Evolutionary conservation across 2,797 vertebrate species (phyloP).

Genomic region (Gallirallus australis): DNA sequence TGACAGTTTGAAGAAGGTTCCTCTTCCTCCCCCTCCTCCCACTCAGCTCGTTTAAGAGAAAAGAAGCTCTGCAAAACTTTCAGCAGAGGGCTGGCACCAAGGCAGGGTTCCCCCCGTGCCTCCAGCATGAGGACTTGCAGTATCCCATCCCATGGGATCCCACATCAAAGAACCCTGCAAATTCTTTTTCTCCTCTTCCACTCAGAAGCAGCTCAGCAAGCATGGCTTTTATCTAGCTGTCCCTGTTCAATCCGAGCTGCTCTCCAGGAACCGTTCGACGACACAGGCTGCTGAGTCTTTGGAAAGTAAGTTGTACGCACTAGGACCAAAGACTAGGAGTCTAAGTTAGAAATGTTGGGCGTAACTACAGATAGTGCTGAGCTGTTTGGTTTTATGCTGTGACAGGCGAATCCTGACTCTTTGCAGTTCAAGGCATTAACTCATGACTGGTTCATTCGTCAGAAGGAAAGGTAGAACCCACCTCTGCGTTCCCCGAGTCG

Average conservation of each 20-base stretch:
- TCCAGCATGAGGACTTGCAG: not conserved
- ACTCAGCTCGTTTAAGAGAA: not conserved
- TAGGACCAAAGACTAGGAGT: conserved; percentile 53
- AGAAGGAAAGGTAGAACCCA: not conserved
- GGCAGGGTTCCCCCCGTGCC: not conserved
- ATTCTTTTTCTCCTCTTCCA: not conserved
- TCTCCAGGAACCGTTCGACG: rapidly evolving
- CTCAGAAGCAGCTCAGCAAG: not conserved
- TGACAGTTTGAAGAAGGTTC: not conserved
- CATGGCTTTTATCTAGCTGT: not conserved
- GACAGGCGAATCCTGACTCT: not conserved
- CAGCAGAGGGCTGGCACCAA: not conserved
- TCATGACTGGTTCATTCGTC: not conserved
- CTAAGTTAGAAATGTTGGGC: not conserved
- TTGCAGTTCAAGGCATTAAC: not conserved
- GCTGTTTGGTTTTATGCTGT: not conserved
- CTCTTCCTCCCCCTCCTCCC: not conserved
- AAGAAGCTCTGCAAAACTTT: not conserved
- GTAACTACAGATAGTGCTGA: not conserved
- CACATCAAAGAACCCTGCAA: not conserved
- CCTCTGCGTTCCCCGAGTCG: not conserved
- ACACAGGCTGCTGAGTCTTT: not conserved
- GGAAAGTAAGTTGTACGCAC: not conserved
- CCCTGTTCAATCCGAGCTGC: not conserved
- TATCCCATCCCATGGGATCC: not conserved